phyloP scores from a whole-genome alignment of 2,888 invertebrate genomes.

The Eumacrocentrus americanus region DNA sequence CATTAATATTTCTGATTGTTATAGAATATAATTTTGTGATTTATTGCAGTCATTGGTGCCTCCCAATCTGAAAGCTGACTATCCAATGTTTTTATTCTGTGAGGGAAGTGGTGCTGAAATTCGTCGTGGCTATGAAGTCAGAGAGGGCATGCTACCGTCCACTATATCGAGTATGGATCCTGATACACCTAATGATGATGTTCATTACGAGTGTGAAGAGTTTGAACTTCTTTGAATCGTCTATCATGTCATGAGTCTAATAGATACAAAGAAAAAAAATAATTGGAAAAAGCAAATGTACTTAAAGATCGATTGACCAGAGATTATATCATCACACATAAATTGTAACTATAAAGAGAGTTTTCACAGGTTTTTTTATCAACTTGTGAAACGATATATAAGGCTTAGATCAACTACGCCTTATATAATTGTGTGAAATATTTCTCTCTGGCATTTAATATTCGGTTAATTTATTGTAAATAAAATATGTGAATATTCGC shows the following conservation, averaged over 20 bases:
- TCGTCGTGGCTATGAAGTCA: constrained; percentile 45
- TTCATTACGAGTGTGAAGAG: constrained; percentile 54
- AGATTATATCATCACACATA: not conserved
- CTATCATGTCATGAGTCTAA: too few species aligned
- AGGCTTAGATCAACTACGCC: not conserved
- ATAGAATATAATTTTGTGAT: not conserved
- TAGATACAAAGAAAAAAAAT: not conserved
- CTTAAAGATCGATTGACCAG: constrained; percentile 34
- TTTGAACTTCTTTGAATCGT: constrained; percentile 48
- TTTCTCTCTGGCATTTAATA: not conserved
- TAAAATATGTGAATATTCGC: not conserved
- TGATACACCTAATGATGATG: constrained; percentile 49
- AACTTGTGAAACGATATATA: constrained; percentile 5
- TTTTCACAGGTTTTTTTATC: constrained; percentile 8
- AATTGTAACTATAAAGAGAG: not conserved
- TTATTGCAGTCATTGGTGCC: constrained; percentile 64
- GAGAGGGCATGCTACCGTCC: constrained; percentile 43
- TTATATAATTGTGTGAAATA: not conserved
- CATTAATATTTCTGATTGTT: not conserved
- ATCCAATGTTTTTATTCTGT: constrained; percentile 84
- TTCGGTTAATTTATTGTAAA: constrained; percentile 9
- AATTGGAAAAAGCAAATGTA: constrained; percentile 34
- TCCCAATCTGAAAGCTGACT: constrained; percentile 67
- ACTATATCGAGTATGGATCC: constrained; percentile 36
- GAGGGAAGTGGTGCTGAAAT: constrained; percentile 72